Percentiles rank a stretch among this genome's conserved stretches.
Conservation (phyloP, 2,113 vertebrate genomes). For the Podiceps cristatus region DNA sequence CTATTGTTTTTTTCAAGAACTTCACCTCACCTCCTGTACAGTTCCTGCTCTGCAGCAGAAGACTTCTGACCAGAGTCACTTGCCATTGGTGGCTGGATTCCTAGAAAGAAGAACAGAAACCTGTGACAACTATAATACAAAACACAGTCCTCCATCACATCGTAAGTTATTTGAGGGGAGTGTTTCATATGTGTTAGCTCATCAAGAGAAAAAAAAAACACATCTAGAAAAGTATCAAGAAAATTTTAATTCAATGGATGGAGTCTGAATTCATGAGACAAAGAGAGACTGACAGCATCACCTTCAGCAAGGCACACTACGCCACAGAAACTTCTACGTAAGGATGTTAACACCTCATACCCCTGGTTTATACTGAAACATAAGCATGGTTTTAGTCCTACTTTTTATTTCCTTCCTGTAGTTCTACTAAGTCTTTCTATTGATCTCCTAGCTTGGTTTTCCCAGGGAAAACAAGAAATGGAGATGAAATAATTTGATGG, state of each 20-base stretch:
- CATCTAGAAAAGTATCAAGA: neutral
- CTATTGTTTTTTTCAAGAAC: neutral
- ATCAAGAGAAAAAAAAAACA: neutral
- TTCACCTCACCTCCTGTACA: conserved; percentile 83
- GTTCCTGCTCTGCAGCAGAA: conserved; percentile 79
- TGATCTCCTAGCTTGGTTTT: neutral
- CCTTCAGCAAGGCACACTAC: neutral
- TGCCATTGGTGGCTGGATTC: neutral
- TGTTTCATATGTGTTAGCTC: neutral
- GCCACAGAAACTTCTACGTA: neutral
- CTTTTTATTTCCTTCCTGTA: neutral
- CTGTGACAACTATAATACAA: neutral
- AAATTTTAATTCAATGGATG: neutral
- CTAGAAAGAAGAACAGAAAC: conserved; percentile 36
- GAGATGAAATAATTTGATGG: neutral
- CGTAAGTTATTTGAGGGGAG: neutral
- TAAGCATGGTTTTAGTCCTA: neutral
- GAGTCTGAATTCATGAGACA: neutral
- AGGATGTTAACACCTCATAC: neutral
- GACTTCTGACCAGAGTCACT: conserved; percentile 35
- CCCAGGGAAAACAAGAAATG: neutral
- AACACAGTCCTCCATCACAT: neutral
- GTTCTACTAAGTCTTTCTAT: neutral
- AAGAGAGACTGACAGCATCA: neutral
- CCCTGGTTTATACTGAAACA: neutral